Conservation (phyloP, 2,888 invertebrate species). For the Agrotis clavis region DNA sequence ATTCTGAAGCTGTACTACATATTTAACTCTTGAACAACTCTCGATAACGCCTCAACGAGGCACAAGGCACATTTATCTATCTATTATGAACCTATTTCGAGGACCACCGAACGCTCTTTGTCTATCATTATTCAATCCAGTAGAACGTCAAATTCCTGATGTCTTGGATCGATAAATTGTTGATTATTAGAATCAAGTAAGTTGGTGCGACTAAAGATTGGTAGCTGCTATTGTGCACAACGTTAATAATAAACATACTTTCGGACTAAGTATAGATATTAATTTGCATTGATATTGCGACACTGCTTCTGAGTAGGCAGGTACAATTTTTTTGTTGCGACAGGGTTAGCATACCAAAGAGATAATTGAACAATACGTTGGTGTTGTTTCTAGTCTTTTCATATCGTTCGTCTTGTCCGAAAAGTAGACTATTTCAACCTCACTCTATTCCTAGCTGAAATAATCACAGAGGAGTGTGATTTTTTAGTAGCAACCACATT, state of each 20-base stretch:
- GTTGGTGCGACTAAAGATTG: conserved; percentile 27
- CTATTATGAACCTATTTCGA: conserved; percentile 58
- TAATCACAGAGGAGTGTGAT: not conserved
- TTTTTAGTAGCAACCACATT: too few species aligned
- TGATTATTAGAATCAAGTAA: conserved; percentile 66
- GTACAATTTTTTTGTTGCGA: conserved; percentile 32
- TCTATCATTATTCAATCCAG: conserved; percentile 78
- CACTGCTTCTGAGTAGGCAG: conserved; percentile 25
- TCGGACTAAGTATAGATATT: conserved; percentile 41
- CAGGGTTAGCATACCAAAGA: conserved; percentile 15
- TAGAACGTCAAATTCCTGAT: conserved; percentile 63
- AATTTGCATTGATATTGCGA: conserved; percentile 48
- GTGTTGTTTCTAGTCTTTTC: not conserved
- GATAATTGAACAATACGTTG: conserved; percentile 17
- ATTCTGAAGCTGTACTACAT: conserved; percentile 46
- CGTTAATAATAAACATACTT: conserved; percentile 57
- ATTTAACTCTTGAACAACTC: conserved; percentile 53
- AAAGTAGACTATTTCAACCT: not conserved
- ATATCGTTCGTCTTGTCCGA: not conserved
- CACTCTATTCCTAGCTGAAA: not conserved
- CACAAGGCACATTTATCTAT: conserved; percentile 49
- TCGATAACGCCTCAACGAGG: conserved; percentile 53
- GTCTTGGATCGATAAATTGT: conserved; percentile 52
- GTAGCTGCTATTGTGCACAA: conserved; percentile 49
- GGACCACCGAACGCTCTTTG: conserved; percentile 58